These are phyloP conservation scores for Pharmacophagus antenor DNA, from an alignment of 2,888 invertebrate species.

Conservation along the genomic window DNA sequence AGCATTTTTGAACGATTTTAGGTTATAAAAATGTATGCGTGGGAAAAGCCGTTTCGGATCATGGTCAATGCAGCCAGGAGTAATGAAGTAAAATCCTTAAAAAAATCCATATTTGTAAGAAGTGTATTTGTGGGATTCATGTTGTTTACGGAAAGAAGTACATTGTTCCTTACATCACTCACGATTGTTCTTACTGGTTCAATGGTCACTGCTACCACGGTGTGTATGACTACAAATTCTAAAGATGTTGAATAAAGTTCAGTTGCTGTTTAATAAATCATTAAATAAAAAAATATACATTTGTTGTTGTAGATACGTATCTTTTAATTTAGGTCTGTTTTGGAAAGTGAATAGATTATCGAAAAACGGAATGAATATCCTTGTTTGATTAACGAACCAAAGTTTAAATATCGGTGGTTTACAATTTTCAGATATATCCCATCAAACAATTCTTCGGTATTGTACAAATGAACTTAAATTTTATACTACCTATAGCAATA, in stretches of 20 bases:
- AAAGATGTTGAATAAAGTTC: no score
- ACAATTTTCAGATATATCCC: constrained; percentile 76
- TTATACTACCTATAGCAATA: constrained; percentile 79
- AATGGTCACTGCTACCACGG: constrained; percentile 62
- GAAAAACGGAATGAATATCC: no score
- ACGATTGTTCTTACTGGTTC: constrained; percentile 58
- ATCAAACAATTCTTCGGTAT: constrained; percentile 81
- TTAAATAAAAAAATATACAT: no score
- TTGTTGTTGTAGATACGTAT: no score
- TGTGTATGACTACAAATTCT: constrained; percentile 39
- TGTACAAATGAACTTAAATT: constrained; percentile 79
- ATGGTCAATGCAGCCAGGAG: constrained; percentile 82
- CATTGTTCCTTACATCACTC: constrained; percentile 83
- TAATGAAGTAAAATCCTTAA: constrained; percentile 79
- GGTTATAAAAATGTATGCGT: constrained; percentile 97
- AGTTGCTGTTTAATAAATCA: no score
- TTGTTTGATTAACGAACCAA: neutral
- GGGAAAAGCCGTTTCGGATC: constrained; percentile 91
- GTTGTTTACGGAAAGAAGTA: constrained; percentile 86
- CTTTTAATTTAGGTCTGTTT: no score
- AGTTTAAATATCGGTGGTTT: neutral
- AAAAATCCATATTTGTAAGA: constrained; percentile 82
- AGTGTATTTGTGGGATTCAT: constrained; percentile 85
- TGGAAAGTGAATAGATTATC: no score
- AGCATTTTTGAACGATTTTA: constrained; percentile 45